Percentiles rank a stretch among this genome's conserved stretches.
phyloP scores from a whole-genome alignment of 92 coral and sea anemone species.

The Porites divaricata region DNA sequence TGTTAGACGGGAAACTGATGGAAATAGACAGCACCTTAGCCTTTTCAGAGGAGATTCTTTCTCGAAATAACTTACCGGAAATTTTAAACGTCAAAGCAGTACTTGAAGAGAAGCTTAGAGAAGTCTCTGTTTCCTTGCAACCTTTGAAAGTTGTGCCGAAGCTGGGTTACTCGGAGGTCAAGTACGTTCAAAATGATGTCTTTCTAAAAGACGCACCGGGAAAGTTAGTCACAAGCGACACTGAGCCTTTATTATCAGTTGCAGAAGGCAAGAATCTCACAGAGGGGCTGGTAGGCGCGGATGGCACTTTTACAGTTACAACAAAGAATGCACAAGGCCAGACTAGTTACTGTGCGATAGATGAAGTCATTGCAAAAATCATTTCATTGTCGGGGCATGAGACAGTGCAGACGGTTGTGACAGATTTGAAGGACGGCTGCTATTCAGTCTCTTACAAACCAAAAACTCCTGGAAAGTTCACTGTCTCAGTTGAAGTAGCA shows the following conservation, averaged over 20 bases:
- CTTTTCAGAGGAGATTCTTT: conserved; percentile 2
- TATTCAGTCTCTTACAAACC: conserved; percentile 7
- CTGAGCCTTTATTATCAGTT: background rate
- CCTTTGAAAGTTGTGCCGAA: background rate
- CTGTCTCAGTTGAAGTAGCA: background rate
- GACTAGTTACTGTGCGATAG: conserved; percentile 15
- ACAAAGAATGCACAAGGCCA: conserved; percentile 11
- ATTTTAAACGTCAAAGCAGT: conserved; percentile 18
- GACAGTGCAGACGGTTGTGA: background rate
- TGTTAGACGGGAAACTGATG: background rate
- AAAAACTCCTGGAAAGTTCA: background rate
- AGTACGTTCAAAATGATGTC: conserved; percentile 2
- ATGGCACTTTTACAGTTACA: background rate
- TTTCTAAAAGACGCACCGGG: conserved; percentile 4
- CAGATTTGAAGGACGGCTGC: background rate
- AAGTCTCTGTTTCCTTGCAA: background rate
- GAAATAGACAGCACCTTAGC: conserved; percentile 5
- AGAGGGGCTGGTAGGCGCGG: background rate
- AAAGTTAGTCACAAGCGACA: background rate
- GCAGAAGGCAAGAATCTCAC: conserved; percentile 3
- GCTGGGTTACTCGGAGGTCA: background rate
- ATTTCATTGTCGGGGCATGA: background rate
- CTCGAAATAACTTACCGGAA: background rate
- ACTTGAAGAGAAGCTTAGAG: conserved; percentile 18
- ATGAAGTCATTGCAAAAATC: background rate